Conservation (phyloP, 2,888 invertebrate species). For the Celastrina argiolus region DNA sequence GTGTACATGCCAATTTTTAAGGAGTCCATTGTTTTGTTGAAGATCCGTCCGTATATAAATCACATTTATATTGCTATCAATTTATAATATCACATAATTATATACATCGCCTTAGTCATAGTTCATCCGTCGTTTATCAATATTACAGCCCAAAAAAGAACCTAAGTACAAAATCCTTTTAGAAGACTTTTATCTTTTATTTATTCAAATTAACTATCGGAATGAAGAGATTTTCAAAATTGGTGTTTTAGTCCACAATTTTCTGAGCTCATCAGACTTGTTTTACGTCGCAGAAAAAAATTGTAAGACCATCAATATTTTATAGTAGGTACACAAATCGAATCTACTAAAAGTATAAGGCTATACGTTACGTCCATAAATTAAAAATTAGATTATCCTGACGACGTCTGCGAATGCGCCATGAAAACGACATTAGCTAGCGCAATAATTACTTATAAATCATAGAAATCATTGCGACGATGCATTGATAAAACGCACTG, state of each 20-base stretch:
- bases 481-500: conserved; percentile 73
- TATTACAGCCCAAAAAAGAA: too few relatives aligned
- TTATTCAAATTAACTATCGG: too few relatives aligned
- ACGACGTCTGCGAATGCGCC: conserved; percentile 64
- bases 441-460: conserved; percentile 74
- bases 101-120: too few relatives aligned
- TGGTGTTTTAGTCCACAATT: neutral
- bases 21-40: too few relatives aligned
- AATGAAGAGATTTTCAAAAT: neutral
- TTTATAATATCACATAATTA: too few relatives aligned
- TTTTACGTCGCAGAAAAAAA: neutral
- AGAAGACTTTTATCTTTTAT: too few relatives aligned
- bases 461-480: conserved; percentile 72
- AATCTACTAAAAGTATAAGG: conserved; percentile 19
- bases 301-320: neutral
- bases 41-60: too few relatives aligned
- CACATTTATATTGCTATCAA: too few relatives aligned
- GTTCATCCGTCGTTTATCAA: too few relatives aligned
- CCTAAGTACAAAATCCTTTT: too few relatives aligned
- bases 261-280: neutral
- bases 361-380: conserved; percentile 35
- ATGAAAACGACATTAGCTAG: conserved; percentile 73
- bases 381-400: conserved; percentile 59
- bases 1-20: too few relatives aligned
- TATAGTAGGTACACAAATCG: neutral